phyloP scores from a whole-genome alignment of 2,888 invertebrate genomes.

The Clanis bilineata region DNA sequence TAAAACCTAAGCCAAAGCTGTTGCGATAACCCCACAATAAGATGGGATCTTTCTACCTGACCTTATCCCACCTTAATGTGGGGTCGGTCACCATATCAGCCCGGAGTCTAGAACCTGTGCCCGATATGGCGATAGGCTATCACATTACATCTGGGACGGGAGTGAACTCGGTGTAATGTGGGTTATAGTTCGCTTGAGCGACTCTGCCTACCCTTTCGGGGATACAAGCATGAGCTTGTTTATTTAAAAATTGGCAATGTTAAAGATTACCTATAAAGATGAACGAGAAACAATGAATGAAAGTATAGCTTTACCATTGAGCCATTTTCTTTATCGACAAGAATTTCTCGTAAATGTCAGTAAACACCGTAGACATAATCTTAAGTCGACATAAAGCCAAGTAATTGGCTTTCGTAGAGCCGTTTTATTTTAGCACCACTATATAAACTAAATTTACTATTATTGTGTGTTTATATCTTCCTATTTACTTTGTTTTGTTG shows the following conservation, averaged over 20 bases:
- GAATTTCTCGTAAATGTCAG: background rate
- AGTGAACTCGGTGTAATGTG: no score
- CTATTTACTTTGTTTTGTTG: background rate
- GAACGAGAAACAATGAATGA: no score
- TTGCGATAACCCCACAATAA: no score
- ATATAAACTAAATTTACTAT: conserved; percentile 9
- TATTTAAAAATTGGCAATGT: background rate
- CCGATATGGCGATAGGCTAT: no score
- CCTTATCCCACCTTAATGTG: no score
- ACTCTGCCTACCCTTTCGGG: background rate
- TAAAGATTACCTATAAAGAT: no score
- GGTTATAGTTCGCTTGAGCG: no score
- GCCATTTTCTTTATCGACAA: background rate
- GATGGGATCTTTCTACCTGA: no score
- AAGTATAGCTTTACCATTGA: background rate
- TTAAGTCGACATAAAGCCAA: background rate
- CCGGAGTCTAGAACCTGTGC: no score
- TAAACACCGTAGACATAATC: conserved; percentile 12
- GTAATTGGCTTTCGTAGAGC: conserved; percentile 14
- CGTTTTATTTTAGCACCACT: conserved; percentile 18
- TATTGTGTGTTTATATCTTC: conserved; percentile 16
- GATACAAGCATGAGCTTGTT: background rate
- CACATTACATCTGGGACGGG: no score
- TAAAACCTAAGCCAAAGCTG: no score
- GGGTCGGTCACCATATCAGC: no score